Base-by-base conservation (phyloP, 1,140 invertebrate species). In the Tenebrio molitor region DNA sequence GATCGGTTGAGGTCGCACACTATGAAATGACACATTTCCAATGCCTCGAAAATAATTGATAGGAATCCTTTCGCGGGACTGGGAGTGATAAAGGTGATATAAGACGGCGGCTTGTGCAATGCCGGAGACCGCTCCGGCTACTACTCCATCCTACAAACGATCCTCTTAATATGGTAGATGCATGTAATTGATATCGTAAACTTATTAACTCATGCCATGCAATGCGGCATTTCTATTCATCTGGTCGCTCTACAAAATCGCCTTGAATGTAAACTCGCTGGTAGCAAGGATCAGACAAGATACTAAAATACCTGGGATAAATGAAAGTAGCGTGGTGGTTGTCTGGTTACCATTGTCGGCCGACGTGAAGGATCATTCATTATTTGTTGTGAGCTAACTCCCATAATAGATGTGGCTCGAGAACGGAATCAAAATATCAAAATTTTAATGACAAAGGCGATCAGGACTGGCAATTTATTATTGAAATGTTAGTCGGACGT, bases 121-220 rank as follows among this genome's bases (percentile, higher is more conserved):
- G 2, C 50, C 21, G 50, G 23, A n/a, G 21, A 58, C 50, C n/a
- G n/a, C n/a, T n/a, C n/a, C 25, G 17, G 44, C 44, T 50, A 50
- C 44, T 25, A 58, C 21, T 29, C 29, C 23, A 58, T 58, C 50
- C 23, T 33, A 14, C 50, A 29, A 58, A 58, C 23, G 44, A 50
- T 58, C 21, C n/a, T 29, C 50, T 58, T 53, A 25, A 58, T 58
- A 58, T 58, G 23, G 50, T 29, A 58, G 50, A 58, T 58, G 50
- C 50, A 58, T 58, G 23, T 58, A 58, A 58, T 29, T 25, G 50
- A 58, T 29, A 58, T 58, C 23, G 50, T 58, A 21, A 29, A 25
- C 50, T 50, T 50, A 50, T 50, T 50, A 50, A 50, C 44, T 58
- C 15, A 58, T 58, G 50, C 50, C 23, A 29, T 58, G 23, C 50